Base-by-base conservation (phyloP, 1,140 invertebrate species). In the Drosophila erecta region DNA sequence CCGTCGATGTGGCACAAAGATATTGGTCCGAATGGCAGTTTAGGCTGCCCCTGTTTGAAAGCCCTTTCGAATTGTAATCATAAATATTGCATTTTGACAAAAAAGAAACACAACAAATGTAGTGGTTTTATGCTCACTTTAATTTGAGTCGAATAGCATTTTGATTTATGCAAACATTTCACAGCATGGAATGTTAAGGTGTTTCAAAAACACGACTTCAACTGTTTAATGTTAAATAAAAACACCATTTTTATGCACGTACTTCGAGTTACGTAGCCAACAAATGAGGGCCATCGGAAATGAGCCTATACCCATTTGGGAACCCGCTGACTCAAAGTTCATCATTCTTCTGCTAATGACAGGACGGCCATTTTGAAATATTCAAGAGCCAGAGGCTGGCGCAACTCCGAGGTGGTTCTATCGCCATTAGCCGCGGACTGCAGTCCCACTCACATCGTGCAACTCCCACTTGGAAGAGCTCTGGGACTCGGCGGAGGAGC, bases 341-440 rank as follows among this genome's bases (percentile, higher is more conserved):
- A 75, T 75, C 60, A 75, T 76, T 73, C 47, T 61, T 73, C 49
- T 12, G 47, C 57, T 62, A 64, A 74, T 62, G 69, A 50, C 57
- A 73, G 33, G 50, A 40, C 62, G 41, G 74, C 74, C 74, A 76
- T 76, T 76, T 76, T 76, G 11, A 76, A 76, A 61, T 76, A 61
- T 76, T 76, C 55, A 76, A 69, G 72, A 51, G 41, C 53, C 40
- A 69, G 73, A 51, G 49, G 60, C 40, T 73, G 53, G 38, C 11
- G 8, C 46, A 20, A n/a, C 24, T 51, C 43, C 17, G 15, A 46
- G 49, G 70, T 57, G 40, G 60, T 75, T 76, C 59, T 74, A 60
- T 67, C 33, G 37, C 46, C 54, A 74, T 74, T 74, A 74, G 43
- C 50, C 69, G 37, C 41, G 43, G 60, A 30, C 49, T 71, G 49